Evolutionary conservation across 1,140 invertebrate species (phyloP).

Genomic region (Anastrepha ludens): DNA sequence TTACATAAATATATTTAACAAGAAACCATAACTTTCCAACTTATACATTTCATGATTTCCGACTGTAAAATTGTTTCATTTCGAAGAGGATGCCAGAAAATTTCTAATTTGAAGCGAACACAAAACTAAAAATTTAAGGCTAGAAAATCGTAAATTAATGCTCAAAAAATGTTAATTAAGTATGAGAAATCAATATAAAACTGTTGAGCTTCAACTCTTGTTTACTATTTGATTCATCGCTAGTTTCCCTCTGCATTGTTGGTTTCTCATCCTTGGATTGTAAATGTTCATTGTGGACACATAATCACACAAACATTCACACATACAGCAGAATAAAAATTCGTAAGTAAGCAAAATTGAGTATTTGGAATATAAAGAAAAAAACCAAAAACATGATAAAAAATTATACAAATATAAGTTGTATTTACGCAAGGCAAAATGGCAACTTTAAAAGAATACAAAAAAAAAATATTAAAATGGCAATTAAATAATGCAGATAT

Average conservation of each 20-base stretch:
- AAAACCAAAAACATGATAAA: constrained; percentile 10
- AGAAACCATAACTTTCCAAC: too few species aligned
- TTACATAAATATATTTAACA: too few species aligned
- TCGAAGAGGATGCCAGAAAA: too few species aligned
- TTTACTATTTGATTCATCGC: background rate
- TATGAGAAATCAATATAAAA: background rate
- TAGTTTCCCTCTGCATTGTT: background rate
- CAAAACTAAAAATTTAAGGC: background rate
- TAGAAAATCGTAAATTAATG: constrained; percentile 7
- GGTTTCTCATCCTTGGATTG: background rate
- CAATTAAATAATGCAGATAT: constrained; percentile 53
- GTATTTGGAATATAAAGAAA: constrained; percentile 57
- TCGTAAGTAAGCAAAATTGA: constrained; percentile 72
- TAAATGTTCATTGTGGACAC: constrained; percentile 43
- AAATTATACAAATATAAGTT: constrained; percentile 62
- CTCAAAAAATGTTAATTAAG: constrained; percentile 6
- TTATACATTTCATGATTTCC: too few species aligned
- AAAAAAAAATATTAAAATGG: constrained; percentile 58
- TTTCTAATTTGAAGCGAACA: too few species aligned
- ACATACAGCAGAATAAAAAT: constrained; percentile 34
- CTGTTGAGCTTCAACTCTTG: background rate
- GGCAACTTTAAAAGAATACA: constrained; percentile 61
- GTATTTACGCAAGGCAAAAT: constrained; percentile 58
- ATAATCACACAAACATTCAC: constrained; percentile 53
- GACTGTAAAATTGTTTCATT: too few species aligned